A percentile compares a stretch with the other conserved stretches of the same genome.
Evolutionary conservation across 1,140 invertebrate species (phyloP).

Genomic region (Brachionus rubens): DNA sequence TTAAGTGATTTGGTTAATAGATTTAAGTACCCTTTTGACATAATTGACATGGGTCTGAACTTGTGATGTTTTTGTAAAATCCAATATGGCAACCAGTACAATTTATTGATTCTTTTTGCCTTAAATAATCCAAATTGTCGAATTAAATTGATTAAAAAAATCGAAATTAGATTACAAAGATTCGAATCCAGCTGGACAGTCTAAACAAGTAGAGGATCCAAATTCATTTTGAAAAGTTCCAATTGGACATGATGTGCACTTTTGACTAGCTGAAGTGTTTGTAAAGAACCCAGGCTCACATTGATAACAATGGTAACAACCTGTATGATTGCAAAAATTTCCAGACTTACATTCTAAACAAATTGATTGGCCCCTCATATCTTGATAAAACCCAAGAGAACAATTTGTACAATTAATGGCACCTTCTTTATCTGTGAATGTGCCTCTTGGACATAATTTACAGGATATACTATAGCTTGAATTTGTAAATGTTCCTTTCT

Average conservation of each 20-base stretch:
- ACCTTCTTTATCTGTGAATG: background rate
- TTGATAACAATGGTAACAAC: background rate
- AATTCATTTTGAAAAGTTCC: background rate
- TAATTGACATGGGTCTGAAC: background rate
- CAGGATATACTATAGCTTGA: background rate
- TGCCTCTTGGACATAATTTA: background rate
- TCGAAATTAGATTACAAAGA: constrained; percentile 12
- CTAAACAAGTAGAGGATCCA: background rate
- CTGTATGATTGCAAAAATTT: constrained; percentile 28
- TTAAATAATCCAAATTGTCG: too few species aligned
- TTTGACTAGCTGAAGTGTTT: background rate
- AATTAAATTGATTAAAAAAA: background rate
- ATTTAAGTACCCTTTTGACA: constrained; percentile 9
- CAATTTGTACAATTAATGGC: constrained; percentile 31
- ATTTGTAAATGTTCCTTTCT: constrained; percentile 37
- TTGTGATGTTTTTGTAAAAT: background rate
- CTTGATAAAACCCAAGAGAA: constrained; percentile 25
- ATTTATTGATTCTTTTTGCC: constrained; percentile 6
- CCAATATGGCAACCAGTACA: constrained; percentile 16
- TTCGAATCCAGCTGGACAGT: constrained; percentile 36
- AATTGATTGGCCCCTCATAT: background rate
- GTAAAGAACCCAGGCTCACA: constrained; percentile 27
- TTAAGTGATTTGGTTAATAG: background rate
- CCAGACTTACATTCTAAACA: constrained; percentile 3
- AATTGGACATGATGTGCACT: constrained; percentile 14